Base-by-base conservation (phyloP, 2,113 vertebrate genomes). In the Diadophis punctatus region DNA sequence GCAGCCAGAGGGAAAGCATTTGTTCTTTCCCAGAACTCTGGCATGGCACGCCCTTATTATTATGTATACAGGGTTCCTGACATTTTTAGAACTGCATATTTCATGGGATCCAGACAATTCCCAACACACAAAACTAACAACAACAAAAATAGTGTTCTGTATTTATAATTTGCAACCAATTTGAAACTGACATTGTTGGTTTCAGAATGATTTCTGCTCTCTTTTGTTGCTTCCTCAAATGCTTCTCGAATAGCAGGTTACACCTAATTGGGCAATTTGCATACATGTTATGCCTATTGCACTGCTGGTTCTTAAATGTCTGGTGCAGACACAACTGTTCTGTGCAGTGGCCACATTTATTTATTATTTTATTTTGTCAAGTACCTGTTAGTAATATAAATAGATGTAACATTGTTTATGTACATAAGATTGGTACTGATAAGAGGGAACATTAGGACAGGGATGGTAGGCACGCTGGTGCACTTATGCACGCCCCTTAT, bases 261-360 rank as follows among this genome's bases (percentile, higher is more conserved):
- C 0, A 0, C 91, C 91, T 97, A 96, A 96, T 96, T 96, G 94
- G 95, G 86, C 89, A 94, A 96, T 96, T 95, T 96, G 94, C 95
- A 96, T 96, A 94, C 22, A 53, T 68, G 93, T 95, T 94, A 53
- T 94, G 95, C 92, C 88, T 93, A 93, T 92, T 94, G 86, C 94
- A 86, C 52, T 92, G 92, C 91, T 94, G 86, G 90, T 43, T 93
- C 91, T 80, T 93, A 96, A 94, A 94, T 91, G 90, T 93, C 86
- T 91, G 94, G 60, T 92, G 93, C 74, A 55, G 95, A 68, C 46
- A 20, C 93, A 5, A 51, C 58, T 91, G 91, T 52, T 87, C 86
- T 80, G 49, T 7, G 80, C 12, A 91, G 68, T n/a, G 0, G 0
- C 34, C 86, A 84, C n/a, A n/a, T n/a, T n/a, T n/a, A n/a, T n/a